Base-by-base conservation (phyloP, 2,113 vertebrate species). In the Vulpes ferrilata region DNA sequence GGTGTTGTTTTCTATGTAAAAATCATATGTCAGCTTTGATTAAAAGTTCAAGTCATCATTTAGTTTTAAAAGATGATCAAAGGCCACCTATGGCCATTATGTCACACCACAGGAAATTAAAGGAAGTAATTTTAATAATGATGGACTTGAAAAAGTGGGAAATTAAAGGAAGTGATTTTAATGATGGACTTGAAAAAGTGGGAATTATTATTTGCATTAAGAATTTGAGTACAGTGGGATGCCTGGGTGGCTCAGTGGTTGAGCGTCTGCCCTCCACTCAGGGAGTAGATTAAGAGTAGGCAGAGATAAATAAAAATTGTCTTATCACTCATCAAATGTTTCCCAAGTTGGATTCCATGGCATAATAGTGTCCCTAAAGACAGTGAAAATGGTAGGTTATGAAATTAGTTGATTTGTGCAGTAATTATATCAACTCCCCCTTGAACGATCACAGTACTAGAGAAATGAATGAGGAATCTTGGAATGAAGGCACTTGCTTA, bases 391-490 rank as follows among this genome's bases (percentile, higher is more conserved):
- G 9, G 27, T 11, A 94, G 20, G 8, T 81, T 20, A 76, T 59
- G 2, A 59, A 74, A 80, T 30, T 81, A 74, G 3, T 85, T 43
- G 2, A 69, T 88, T 43, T 19, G 20, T 62, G 3, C 62, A 51
- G 83, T 55, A 38, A 20, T 90, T 83, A 11, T 60, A 55, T 51
- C 23, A 9, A 27, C 5, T n/a, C 32, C 9, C 3, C 13, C 32
- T 76, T 62, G 15, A 83, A 88, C 19, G 4, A 38, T 55, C 19
- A 76, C 2, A 85, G 10, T 64, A 13, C 62, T 60, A 84, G 43
- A 80, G 7, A 83, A 81, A 85, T 81, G 62, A 97, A 51, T 67
- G 57, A 93, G 30, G 81, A 93, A 69, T 57, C 30, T 27, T 93
- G 48, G 53, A 93, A 82, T 57, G 10, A 71, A 91, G 23, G 9